Evolutionary conservation across 1,140 invertebrate genomes (phyloP).

Genomic region (Laupala kohalensis): DNA sequence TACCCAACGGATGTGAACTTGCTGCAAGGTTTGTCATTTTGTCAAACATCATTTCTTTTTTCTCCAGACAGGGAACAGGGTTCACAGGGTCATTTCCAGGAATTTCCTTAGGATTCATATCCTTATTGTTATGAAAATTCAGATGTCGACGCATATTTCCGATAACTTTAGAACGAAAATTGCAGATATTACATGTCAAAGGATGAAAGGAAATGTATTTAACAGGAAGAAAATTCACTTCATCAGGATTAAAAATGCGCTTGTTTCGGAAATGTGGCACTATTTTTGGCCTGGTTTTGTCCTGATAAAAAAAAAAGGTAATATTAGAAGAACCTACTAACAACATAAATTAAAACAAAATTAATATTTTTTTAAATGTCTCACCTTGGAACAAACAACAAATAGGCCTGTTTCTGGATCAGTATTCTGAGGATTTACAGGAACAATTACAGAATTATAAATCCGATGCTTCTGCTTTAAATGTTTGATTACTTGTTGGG

Average conservation of each 20-base stretch:
- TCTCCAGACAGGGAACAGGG: slow-evolving; percentile 63
- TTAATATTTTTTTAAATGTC: neutral
- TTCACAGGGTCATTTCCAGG: slow-evolving; percentile 43
- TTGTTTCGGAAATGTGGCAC: slow-evolving; percentile 22
- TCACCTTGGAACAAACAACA: slow-evolving; percentile 32
- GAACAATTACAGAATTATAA: slow-evolving; percentile 28
- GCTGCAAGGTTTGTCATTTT: slow-evolving; percentile 70
- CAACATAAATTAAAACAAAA: neutral
- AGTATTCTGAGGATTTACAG: slow-evolving; percentile 35
- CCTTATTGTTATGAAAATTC: slow-evolving; percentile 45
- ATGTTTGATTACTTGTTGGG: slow-evolving; percentile 32
- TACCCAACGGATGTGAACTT: slow-evolving; percentile 39
- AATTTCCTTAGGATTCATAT: slow-evolving; percentile 42
- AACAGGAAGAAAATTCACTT: slow-evolving; percentile 46
- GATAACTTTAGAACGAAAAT: slow-evolving; percentile 57
- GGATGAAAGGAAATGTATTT: slow-evolving; percentile 47
- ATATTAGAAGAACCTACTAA: too few relatives aligned
- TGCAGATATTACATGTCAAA: slow-evolving; percentile 49
- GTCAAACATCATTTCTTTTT: slow-evolving; percentile 67
- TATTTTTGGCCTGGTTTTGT: neutral
- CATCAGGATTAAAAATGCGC: slow-evolving; percentile 37
- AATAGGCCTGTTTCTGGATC: slow-evolving; percentile 36
- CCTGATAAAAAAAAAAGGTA: neutral
- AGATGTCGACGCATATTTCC: slow-evolving; percentile 60
- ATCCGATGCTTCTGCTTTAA: slow-evolving; percentile 40